Percentiles rank a stretch among this genome's conserved stretches.
Conservation (phyloP, 2,113 vertebrate species). For the Chiloscyllium plagiosum region DNA sequence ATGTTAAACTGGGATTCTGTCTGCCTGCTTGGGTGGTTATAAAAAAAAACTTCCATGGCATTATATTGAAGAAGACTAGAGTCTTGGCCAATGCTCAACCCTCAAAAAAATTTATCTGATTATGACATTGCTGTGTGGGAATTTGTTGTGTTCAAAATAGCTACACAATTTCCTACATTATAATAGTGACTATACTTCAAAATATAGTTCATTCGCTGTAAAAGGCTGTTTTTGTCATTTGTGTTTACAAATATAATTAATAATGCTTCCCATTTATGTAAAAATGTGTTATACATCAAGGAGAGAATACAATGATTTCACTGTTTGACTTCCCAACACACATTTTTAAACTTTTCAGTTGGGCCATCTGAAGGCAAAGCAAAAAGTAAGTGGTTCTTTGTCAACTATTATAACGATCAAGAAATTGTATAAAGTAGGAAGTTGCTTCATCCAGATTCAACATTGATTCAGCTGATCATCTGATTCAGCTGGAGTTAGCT, state of each 20-base stretch:
- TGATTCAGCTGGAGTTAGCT: background rate
- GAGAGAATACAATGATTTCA: background rate
- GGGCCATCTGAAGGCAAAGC: background rate
- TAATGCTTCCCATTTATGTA: background rate
- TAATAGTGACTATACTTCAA: too few species aligned
- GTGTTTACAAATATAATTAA: background rate
- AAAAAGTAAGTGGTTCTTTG: background rate
- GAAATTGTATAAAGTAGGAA: background rate
- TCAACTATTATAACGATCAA: background rate
- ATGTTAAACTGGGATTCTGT: too few species aligned
- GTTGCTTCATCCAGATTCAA: background rate
- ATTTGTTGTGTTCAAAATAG: too few species aligned
- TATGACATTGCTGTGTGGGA: too few species aligned
- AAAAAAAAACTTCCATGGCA: too few species aligned
- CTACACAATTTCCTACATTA: too few species aligned
- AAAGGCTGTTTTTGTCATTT: background rate
- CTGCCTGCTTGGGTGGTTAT: too few species aligned
- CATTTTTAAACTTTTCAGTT: conserved; percentile 13
- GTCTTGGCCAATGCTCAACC: too few species aligned
- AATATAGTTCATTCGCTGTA: too few species aligned
- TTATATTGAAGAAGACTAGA: too few species aligned
- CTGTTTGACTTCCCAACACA: background rate
- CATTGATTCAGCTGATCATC: too few species aligned
- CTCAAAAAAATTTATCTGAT: too few species aligned
- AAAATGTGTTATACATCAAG: background rate